These are phyloP conservation scores for Eristalis pertinax DNA, from an alignment of 2,888 invertebrate genomes.

Conservation along the genomic window DNA sequence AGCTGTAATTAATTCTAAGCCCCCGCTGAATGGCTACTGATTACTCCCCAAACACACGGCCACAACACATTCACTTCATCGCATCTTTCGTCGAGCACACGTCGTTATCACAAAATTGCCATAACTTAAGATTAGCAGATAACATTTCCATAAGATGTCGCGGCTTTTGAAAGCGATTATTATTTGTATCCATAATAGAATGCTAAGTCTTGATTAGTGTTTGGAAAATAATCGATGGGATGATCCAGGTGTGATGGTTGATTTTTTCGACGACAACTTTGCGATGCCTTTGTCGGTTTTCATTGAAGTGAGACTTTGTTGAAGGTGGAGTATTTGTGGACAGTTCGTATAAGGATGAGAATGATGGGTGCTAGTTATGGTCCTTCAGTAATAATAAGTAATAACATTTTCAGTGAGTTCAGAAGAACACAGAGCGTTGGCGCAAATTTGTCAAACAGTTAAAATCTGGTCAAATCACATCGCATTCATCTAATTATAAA, in stretches of 20 bases:
- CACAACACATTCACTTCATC: background rate
- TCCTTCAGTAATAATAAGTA: too few species aligned
- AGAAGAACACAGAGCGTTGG: too few species aligned
- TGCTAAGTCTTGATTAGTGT: background rate
- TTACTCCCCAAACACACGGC: background rate
- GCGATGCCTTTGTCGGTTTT: background rate
- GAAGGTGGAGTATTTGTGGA: background rate
- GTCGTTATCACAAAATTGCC: constrained; percentile 4
- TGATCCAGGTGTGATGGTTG: background rate
- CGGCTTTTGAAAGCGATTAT: background rate
- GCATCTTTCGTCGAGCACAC: background rate
- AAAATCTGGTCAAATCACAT: too few species aligned
- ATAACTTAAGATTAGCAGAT: background rate
- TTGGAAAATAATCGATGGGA: background rate
- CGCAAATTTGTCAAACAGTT: too few species aligned
- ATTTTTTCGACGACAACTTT: background rate
- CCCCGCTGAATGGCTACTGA: background rate
- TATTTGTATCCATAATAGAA: background rate
- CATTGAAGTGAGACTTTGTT: background rate
- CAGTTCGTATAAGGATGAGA: too few species aligned
- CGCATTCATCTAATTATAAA: too few species aligned
- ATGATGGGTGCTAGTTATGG: too few species aligned
- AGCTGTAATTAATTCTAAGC: background rate
- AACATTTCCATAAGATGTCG: background rate
- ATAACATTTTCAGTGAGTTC: too few species aligned